These are phyloP conservation scores for Lethrus apterus DNA, from an alignment of 1,140 invertebrate genomes.

Conservation along the genomic window DNA sequence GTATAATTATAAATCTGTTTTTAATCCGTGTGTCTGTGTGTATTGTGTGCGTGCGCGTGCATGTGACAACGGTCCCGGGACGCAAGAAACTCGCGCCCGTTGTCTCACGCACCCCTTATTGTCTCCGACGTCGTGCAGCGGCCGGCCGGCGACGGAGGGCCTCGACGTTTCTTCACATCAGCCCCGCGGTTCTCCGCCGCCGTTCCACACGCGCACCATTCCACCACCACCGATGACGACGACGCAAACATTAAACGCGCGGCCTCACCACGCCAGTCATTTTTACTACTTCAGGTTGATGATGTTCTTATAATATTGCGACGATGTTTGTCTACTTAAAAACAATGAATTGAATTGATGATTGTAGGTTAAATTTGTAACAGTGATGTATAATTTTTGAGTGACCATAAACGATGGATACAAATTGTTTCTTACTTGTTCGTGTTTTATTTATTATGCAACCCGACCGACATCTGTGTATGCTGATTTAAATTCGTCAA, in stretches of 20 bases:
- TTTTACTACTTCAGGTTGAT: slow-evolving; percentile 14
- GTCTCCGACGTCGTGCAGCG: slow-evolving; percentile 5
- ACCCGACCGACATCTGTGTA: no score
- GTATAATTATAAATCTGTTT: slow-evolving; percentile 28
- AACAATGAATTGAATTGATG: slow-evolving; percentile 27
- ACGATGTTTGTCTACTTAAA: slow-evolving; percentile 31
- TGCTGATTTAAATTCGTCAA: no score
- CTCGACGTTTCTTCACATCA: slow-evolving; percentile 4
- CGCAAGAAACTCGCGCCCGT: slow-evolving; percentile 4
- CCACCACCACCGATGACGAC: slow-evolving; percentile 8
- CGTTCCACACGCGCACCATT: slow-evolving; percentile 21
- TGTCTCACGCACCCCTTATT: slow-evolving; percentile 8
- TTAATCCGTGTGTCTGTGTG: slow-evolving; percentile 36
- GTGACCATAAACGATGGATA: slow-evolving; percentile 39
- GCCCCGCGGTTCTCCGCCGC: slow-evolving; percentile 10
- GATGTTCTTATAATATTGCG: slow-evolving; percentile 12
- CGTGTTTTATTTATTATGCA: slow-evolving; percentile 15
- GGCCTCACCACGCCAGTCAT: slow-evolving; percentile 11
- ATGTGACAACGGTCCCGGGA: slow-evolving; percentile 9
- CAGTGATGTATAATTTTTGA: slow-evolving; percentile 38
- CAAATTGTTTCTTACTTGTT: slow-evolving; percentile 37
- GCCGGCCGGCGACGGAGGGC: slow-evolving; percentile 10
- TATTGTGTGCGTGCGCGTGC: slow-evolving; percentile 30
- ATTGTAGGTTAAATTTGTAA: slow-evolving; percentile 30
- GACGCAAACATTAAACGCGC: slow-evolving; percentile 11